Percentiles rank a stretch among this genome's conserved stretches.
Conservation (phyloP, 2,113 vertebrate genomes). For the Corythaeola cristata region DNA sequence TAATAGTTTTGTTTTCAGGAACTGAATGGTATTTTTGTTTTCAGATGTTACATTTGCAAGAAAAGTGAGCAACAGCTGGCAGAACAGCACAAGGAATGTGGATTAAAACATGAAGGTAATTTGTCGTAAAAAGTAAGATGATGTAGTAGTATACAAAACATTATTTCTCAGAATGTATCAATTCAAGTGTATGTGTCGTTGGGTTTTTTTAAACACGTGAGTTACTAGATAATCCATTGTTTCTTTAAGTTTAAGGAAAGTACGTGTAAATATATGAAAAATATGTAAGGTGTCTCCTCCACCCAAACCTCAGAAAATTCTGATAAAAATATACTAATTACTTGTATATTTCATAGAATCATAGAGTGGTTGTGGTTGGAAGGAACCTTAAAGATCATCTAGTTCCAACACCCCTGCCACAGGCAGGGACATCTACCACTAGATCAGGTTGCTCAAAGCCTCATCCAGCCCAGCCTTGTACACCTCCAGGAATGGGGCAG, state of each 20-base stretch:
- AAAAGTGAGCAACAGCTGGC: constrained; percentile 70
- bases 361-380: no score
- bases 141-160: neutral
- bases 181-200: neutral
- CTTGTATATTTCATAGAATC: neutral
- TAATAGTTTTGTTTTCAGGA: neutral
- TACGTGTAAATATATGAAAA: neutral
- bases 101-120: constrained; percentile 69
- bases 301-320: neutral
- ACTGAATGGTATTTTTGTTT: neutral
- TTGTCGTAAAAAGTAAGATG: neutral
- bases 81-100: constrained; percentile 53
- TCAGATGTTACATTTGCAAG: constrained; percentile 77
- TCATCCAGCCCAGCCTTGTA: no score
- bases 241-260: neutral
- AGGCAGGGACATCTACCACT: no score
- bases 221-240: neutral
- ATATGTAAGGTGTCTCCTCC: neutral
- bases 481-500: no score
- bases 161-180: neutral
- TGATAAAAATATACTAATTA: neutral
- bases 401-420: no score
- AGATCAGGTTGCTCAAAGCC: no score
- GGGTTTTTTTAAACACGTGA: neutral
- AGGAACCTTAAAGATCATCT: no score